Percentiles rank a stretch among this genome's conserved stretches.
phyloP scores from a whole-genome alignment of 1,140 invertebrate species.

The Polypedilum vanderplanki region DNA sequence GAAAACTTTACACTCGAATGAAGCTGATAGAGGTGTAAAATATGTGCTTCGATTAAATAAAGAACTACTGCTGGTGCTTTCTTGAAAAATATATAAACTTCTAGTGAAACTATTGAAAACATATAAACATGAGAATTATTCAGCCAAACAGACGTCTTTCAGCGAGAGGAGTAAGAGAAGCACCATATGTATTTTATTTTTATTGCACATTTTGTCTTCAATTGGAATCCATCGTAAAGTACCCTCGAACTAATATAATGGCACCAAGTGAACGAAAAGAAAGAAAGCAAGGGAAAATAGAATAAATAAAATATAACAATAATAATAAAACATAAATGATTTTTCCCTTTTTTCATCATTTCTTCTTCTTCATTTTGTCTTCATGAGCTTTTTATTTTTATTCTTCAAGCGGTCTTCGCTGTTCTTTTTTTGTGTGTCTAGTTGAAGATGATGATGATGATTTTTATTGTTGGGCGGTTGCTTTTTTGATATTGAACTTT shows the following conservation, averaged over 20 bases:
- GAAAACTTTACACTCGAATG: slow-evolving; percentile 9
- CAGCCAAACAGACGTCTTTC: slow-evolving; percentile 8
- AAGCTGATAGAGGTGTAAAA: slow-evolving; percentile 5
- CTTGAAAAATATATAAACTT: not conserved
- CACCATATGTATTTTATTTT: slow-evolving; percentile 28
- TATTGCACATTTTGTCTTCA: slow-evolving; percentile 24
- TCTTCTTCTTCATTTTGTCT: not conserved
- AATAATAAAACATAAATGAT: slow-evolving; percentile 3
- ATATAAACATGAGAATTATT: slow-evolving; percentile 22
- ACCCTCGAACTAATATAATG: not conserved
- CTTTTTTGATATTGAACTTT: no score
- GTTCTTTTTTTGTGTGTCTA: not conserved
- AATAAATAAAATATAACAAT: slow-evolving; percentile 3
- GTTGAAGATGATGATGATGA: no score
- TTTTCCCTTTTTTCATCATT: not conserved
- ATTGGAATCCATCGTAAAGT: not conserved
- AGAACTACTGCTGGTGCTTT: not conserved
- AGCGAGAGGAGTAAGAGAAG: not conserved
- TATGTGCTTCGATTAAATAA: slow-evolving; percentile 26
- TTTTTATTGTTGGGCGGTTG: no score
- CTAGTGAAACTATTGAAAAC: not conserved
- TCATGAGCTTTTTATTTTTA: not conserved
- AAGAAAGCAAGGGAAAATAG: not conserved
- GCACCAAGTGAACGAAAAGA: not conserved
- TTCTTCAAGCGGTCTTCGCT: not conserved